Evolutionary conservation across 2,113 vertebrate species (phyloP), one percentile per base, ranked within the genome.

Genomic region (Abramis brama): DNA sequence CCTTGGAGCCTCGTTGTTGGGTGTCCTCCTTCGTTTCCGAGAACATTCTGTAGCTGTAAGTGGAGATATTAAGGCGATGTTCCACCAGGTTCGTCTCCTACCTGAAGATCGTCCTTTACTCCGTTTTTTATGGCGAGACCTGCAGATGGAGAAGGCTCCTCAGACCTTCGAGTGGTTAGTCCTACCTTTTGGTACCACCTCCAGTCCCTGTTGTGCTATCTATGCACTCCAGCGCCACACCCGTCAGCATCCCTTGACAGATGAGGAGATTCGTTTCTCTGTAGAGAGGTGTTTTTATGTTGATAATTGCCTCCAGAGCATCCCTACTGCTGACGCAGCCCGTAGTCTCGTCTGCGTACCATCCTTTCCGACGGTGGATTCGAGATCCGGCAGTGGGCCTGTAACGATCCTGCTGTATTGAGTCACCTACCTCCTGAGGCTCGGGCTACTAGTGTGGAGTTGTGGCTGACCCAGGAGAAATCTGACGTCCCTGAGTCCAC

Each of bases 141-240:
- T 60, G 33, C 43, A 45, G 57, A 43, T 36, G 12, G 13, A 7
- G 0, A 43, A 86, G 1, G 25, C 59, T 9, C 76, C 88, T 1
- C 2, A 12, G 45, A 47, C 45, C 45, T 47, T 47, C 2, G 11
- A 47, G 45, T 47, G 45, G 45, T 47, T 47, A 68, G 76, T 85
- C 1, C 19, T 85, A 4, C 80, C 85, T 2, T 86, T 85, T 25
- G 73, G 82, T 0, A 80, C 71, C 1, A 85, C 66, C 0, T 86
- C 77, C 30, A 89, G 87, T 30, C 84, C 89, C 0, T 90, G 79
- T 9, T 90, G 88, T 62, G 86, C 80, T 10, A 76, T 77, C 10
- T 86, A 79, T 17, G 81, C 88, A 6, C 83, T 91, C 4, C 85
- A 91, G 43, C n/a, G 15, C n/a, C 83, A 87, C 1, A n/a, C 83